Conservation (phyloP, 2,113 vertebrate species). For the Cynoglossus semilaevis region DNA sequence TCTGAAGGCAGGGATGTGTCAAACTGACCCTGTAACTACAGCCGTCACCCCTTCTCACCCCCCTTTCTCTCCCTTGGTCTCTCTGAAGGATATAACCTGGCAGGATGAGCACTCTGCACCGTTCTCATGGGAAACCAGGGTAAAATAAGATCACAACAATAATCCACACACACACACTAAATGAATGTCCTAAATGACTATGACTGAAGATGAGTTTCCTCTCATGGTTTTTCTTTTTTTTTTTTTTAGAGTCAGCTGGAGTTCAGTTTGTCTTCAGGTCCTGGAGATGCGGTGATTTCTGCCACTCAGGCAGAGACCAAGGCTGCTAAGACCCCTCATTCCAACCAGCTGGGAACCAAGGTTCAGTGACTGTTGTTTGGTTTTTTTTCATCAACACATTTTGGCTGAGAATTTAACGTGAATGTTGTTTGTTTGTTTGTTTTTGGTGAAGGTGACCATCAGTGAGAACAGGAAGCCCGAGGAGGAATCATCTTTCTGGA, state of each 20-base stretch:
- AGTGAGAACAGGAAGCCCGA: constrained; percentile 81
- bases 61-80: not conserved
- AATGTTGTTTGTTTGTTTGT: not conserved
- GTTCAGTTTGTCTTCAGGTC: constrained; percentile 81
- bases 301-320: constrained; percentile 75
- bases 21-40: not conserved
- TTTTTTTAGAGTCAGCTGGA: constrained; percentile 91
- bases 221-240: not conserved
- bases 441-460: constrained; percentile 62
- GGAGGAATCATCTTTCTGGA: constrained; percentile 93
- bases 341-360: constrained; percentile 73
- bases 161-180: no score
- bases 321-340: constrained; percentile 61
- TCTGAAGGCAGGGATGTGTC: no score
- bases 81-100: constrained; percentile 93
- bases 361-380: constrained; percentile 1
- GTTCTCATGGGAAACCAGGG: constrained; percentile 98
- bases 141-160: constrained; percentile 45
- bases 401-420: no score
- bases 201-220: no score
- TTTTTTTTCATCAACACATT: not conserved
- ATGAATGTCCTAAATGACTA: no score
- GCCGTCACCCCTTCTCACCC: no score
- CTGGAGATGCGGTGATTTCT: constrained; percentile 75
- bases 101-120: constrained; percentile 98